Base-by-base conservation (phyloP, 2,797 vertebrate species). In the Clarias laeviceps region DNA sequence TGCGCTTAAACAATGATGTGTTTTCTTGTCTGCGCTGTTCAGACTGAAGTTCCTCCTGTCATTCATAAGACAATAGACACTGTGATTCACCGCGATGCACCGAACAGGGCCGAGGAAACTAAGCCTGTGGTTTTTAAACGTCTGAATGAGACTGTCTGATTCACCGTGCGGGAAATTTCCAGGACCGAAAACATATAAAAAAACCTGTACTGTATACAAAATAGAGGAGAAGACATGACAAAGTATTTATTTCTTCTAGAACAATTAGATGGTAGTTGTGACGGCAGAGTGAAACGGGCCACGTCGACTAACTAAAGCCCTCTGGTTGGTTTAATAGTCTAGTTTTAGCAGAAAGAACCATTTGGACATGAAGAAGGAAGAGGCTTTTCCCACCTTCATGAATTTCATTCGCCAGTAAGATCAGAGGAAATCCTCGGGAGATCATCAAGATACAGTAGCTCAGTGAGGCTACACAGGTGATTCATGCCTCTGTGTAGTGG, bases 121-220 rank as follows among this genome's bases (percentile, higher is more conserved):
- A 78, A 78, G 76, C 56, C 76, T 78, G 76, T 37, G 80, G 32
- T 54, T 82, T 65, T 68, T 57, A 54, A 57, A 82, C 24, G 80
- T 57, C 76, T 78, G 57, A 78, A 37, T 37, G 29, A 57, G 76
- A 61, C 76, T 24, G 56, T 78, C 29, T 78, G 76, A 78, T 61
- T 78, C 56, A 78, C 76, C n/a, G 32, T 15, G 20, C 56, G 61
- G 76, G 56, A 78, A 78, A 56, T 78, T 78, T 78, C 76, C 76
- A 78, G 32, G 61, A 37, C 12, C 11, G 40, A 24, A 61, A 78
- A 59, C 8, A 59, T 57, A 34, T 32, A 57, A 34, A 34, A 34
- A 37, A 77, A 34, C n/a, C n/a, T n/a, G n/a, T n/a, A n/a, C 29
- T 15, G 9, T 5, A 78, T 78, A 34, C 20, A 76, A 78, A 59